phyloP scores from a whole-genome alignment of 2,113 vertebrate genomes.

The Prionailurus bengalensis region DNA sequence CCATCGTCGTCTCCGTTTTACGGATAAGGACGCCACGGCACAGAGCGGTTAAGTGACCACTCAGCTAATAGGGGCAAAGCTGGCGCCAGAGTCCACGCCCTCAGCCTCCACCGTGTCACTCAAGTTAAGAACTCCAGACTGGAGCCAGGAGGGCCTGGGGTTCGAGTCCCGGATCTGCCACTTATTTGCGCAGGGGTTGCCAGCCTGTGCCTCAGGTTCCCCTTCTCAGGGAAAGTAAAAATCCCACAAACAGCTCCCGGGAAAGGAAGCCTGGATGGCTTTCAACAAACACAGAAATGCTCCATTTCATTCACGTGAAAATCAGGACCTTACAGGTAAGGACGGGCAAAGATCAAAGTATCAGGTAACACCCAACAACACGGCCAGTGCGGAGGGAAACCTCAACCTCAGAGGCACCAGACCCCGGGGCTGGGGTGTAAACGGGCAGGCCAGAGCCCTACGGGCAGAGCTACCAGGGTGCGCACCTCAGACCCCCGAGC shows the following conservation, averaged over 20 bases:
- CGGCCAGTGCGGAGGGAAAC: accelerated
- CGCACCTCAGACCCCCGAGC: neutral
- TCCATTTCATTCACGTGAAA: neutral
- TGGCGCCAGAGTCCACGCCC: neutral
- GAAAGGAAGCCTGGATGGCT: neutral
- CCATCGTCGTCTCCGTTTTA: neutral
- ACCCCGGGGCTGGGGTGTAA: accelerated
- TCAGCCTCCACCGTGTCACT: accelerated
- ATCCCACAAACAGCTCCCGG: neutral
- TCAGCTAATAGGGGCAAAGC: neutral
- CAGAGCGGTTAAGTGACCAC: neutral
- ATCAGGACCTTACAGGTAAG: neutral
- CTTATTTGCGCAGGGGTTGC: neutral
- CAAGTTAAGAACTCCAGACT: neutral
- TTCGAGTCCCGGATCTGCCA: neutral
- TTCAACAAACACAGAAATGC: neutral
- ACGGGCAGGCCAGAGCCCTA: accelerated
- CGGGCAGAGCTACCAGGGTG: accelerated
- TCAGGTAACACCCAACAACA: neutral
- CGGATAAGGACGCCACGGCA: neutral
- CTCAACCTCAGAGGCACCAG: neutral
- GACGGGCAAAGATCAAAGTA: neutral
- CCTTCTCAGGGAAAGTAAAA: neutral
- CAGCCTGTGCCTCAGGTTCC: neutral
- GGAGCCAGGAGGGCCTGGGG: neutral